These are phyloP conservation scores for Metridium senile DNA, from an alignment of 92 coral and sea anemone species.

Conservation along the genomic window DNA sequence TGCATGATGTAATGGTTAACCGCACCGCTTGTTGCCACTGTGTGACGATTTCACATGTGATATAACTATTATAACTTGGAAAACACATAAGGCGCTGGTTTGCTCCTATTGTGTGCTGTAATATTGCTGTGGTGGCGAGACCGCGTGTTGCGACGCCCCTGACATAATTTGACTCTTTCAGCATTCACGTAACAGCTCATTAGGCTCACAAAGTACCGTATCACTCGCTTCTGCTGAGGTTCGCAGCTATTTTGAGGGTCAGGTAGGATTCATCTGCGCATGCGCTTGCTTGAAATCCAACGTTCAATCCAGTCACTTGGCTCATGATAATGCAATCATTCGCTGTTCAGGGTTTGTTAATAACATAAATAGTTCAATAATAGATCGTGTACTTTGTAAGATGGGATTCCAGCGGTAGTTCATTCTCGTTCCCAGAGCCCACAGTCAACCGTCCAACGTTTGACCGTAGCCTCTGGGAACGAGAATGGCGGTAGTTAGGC, in stretches of 20 bases:
- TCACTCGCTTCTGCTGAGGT: constrained; percentile 94
- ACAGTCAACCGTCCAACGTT: no score
- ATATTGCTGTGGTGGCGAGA: background rate
- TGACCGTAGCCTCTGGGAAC: no score
- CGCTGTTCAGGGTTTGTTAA: background rate
- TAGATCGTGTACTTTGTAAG: no score
- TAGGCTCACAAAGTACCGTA: constrained; percentile 74
- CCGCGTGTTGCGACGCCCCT: constrained; percentile 6
- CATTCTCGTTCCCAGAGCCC: no score
- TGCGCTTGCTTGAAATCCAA: constrained; percentile 18
- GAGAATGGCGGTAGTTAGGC: no score
- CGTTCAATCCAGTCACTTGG: constrained; percentile 11
- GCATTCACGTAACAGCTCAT: constrained; percentile 86
- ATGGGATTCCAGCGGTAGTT: background rate
- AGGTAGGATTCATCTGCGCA: constrained; percentile 54
- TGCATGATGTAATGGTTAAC: no score
- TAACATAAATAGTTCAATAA: background rate
- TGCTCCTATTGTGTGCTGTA: background rate
- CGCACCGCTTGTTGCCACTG: no score
- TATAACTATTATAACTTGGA: no score
- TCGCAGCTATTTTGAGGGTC: constrained; percentile 80
- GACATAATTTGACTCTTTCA: constrained; percentile 57
- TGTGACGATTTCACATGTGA: background rate
- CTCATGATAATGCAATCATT: background rate
- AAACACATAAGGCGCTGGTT: no score